Conservation (phyloP, 2,888 invertebrate genomes). For the Salpingus planirostris region DNA sequence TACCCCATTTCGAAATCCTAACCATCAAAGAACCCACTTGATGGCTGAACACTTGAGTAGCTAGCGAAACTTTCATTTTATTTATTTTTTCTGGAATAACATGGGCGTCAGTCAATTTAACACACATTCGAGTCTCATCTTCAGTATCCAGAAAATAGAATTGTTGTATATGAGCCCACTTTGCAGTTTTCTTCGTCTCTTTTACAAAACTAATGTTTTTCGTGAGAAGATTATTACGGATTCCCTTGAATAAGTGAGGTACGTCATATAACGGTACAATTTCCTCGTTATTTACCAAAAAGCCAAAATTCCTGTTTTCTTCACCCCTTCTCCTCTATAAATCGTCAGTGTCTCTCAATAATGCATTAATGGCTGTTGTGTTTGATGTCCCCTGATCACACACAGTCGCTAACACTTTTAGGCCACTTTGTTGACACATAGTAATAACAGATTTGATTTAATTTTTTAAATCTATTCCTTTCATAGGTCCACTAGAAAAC, state of each 20-base stretch:
- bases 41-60: neutral
- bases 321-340: neutral
- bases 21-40: neutral
- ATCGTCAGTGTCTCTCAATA: neutral
- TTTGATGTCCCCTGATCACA: neutral
- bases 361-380: neutral
- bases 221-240: slow-evolving; percentile 1
- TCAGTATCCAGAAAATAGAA: neutral
- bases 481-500: slow-evolving; percentile 1
- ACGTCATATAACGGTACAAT: neutral
- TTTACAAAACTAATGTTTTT: neutral
- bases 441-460: neutral
- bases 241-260: too few relatives aligned
- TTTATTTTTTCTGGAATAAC: slow-evolving; percentile 1
- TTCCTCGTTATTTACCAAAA: neutral
- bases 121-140: neutral
- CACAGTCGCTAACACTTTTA: neutral
- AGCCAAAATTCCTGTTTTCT: neutral
- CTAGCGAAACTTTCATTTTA: slow-evolving; percentile 1
- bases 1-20: neutral
- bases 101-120: neutral
- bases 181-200: neutral
- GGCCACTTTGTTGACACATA: neutral
- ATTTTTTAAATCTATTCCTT: neutral
- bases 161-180: neutral